Base-by-base conservation (phyloP, 2,113 vertebrate genomes). In the Ageneiosus marmoratus region DNA sequence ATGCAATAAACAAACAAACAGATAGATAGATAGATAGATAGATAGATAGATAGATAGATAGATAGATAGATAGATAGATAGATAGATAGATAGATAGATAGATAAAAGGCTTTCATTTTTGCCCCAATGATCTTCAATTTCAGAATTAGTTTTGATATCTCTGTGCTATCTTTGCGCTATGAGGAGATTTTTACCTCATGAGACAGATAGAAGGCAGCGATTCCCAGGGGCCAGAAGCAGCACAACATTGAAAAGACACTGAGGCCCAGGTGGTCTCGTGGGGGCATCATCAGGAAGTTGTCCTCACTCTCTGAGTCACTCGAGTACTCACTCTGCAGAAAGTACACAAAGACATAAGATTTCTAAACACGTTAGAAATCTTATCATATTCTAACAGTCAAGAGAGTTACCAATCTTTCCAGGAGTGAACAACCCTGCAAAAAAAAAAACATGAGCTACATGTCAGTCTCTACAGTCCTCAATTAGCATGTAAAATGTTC, bases 201-300 rank as follows among this genome's bases (percentile, higher is more conserved):
- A 32, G 92, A 97, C 90, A 98, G 90, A 91, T 97, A 98, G 91
- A 98, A 98, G 86, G 97, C 97, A 0, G 96, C 96, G 1, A 98
- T 97, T 83, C 97, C 97, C 80, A 98, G 88, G 0, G 97, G 97
- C 96, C 97, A 98, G 94, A 98, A 98, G 91, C 97, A 98, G 92
- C 97, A 98, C 87, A 98, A 94, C 97, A 98, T 98, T 91, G 97
- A 97, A 93, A 98, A 98, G 84, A 98, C 96, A 34, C 96, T 98
- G 90, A 98, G 96, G 69, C 96, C 96, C 29, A 98, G 93, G 80
- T 98, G 96, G 83, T 97, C 96, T 88, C 95, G 91, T 0, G 97
- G 97, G 1, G 97, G 96, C 93, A 96, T 95, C 95, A 96, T 92
- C 60, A 98, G 94, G 91, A 99, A 98, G 91, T 96, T 93, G 90